Conservation (phyloP, 2,797 vertebrate species). For the Microchirus variegatus region DNA sequence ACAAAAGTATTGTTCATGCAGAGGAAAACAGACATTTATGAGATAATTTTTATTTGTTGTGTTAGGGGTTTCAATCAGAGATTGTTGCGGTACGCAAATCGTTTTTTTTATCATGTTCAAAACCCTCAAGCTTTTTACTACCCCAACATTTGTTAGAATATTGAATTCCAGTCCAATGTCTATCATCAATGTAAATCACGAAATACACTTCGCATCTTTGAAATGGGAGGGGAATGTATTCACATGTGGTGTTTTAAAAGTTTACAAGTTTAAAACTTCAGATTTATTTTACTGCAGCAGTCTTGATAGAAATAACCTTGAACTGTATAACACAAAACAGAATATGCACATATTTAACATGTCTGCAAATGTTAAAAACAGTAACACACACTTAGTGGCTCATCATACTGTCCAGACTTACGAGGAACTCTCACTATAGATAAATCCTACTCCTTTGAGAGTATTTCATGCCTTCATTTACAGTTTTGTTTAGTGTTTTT, state of each 20-base stretch:
- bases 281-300: not conserved
- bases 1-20: no score
- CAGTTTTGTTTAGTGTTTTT: conserved; percentile 43
- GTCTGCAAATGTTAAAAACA: conserved; percentile 7
- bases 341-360: not conserved
- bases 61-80: no score
- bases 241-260: not conserved
- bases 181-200: no score
- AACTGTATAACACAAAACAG: not conserved
- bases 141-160: no score
- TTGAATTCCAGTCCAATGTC: no score
- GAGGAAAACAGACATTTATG: no score
- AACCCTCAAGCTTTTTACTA: no score
- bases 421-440: conserved; percentile 2
- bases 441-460: conserved; percentile 32
- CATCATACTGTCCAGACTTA: conserved; percentile 9
- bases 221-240: not conserved
- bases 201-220: no score
- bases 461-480: conserved; percentile 56
- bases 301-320: not conserved
- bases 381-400: not conserved
- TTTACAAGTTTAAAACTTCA: not conserved
- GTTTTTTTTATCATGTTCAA: no score
- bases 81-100: no score
- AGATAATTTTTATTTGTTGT: no score